Evolutionary conservation across 1,140 invertebrate species (phyloP).

Genomic region (Orussus abietinus): DNA sequence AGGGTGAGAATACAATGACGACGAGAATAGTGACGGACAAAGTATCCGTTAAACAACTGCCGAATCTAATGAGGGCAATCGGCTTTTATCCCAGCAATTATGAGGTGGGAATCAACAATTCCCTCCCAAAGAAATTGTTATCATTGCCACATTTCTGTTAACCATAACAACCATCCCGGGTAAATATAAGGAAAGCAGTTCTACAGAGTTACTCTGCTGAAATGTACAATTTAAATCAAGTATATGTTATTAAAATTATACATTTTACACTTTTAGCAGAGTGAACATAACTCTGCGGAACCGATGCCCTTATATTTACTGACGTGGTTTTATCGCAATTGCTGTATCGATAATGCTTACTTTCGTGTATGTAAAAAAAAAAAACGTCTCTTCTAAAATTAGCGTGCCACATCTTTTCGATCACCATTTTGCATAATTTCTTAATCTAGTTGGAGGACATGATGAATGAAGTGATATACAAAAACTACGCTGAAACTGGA

Average conservation of each 20-base stretch:
- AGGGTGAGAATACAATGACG: conserved; percentile 62
- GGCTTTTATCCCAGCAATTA: conserved; percentile 71
- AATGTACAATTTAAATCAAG: too few species aligned
- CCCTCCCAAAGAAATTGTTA: background rate
- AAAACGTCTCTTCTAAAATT: conserved; percentile 2
- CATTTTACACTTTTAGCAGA: too few species aligned
- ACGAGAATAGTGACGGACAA: conserved; percentile 56
- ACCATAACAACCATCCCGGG: too few species aligned
- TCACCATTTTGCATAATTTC: conserved; percentile 10
- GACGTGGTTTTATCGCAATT: too few species aligned
- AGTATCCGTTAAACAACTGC: conserved; percentile 62
- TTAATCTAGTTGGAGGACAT: conserved; percentile 62
- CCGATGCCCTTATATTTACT: too few species aligned
- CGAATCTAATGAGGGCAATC: conserved; percentile 69
- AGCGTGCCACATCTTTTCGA: too few species aligned
- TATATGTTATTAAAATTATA: too few species aligned
- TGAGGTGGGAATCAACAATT: conserved; percentile 60
- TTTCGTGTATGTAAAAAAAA: background rate
- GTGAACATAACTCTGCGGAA: too few species aligned
- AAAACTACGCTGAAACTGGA: conserved; percentile 55
- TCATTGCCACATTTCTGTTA: background rate
- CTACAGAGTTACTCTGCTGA: too few species aligned
- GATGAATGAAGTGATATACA: conserved; percentile 63
- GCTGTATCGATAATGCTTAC: too few species aligned
- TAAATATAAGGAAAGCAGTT: too few species aligned